Conservation (phyloP, 2,888 invertebrate genomes). For the Drosophila nigritarsus region DNA sequence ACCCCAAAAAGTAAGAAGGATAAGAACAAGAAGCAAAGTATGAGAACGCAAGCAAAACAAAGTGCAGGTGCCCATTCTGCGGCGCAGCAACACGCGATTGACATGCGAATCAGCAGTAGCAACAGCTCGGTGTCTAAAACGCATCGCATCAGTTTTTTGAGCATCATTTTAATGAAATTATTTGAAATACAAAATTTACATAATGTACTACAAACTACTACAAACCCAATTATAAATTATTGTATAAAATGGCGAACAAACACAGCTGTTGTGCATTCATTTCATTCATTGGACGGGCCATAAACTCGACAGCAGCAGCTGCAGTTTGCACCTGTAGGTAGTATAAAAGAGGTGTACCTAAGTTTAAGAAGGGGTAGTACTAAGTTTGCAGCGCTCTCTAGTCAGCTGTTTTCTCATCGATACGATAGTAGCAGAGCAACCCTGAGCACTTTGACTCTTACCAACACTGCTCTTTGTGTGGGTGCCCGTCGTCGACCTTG, state of each 20-base stretch:
- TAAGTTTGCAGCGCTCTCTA: constrained; percentile 26
- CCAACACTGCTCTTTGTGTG: constrained; percentile 37
- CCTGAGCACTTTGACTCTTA: neutral
- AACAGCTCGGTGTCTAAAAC: constrained; percentile 36
- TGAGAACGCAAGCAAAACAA: constrained; percentile 2
- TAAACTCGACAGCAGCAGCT: neutral
- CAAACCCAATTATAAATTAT: constrained; percentile 61
- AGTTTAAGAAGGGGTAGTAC: no score
- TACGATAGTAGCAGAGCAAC: constrained; percentile 12
- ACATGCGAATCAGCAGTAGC: constrained; percentile 9
- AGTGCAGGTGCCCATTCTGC: constrained; percentile 4
- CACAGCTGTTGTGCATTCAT: constrained; percentile 21
- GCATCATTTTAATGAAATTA: constrained; percentile 56
- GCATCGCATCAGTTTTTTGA: constrained; percentile 43
- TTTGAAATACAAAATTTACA: constrained; percentile 55
- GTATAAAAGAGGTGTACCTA: neutral
- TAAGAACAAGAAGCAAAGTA: constrained; percentile 12
- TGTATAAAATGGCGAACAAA: constrained; percentile 65
- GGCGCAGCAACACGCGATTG: constrained; percentile 11
- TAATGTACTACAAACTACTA: constrained; percentile 59
- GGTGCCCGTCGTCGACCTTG: constrained; percentile 14
- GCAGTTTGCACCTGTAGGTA: constrained; percentile 12
- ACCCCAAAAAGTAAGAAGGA: neutral
- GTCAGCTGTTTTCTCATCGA: constrained; percentile 32
- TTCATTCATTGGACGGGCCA: neutral